Evolutionary conservation across 1,140 invertebrate species (phyloP).

Genomic region (Drosophila chauvacae): DNA sequence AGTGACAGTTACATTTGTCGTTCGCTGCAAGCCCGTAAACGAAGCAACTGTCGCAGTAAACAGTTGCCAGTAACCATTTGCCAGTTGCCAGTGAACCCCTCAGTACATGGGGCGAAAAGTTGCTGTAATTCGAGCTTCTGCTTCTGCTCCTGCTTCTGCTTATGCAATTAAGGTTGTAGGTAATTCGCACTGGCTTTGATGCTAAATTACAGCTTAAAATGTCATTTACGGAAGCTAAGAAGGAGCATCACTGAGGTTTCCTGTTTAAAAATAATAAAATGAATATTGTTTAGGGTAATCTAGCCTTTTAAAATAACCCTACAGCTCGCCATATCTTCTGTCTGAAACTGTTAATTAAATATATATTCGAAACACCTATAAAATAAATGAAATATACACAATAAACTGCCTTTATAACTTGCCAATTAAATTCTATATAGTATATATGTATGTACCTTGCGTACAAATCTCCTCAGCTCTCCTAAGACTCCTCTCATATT

Average conservation of each 20-base stretch:
- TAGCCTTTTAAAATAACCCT: too few relatives aligned
- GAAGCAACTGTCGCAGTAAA: slow-evolving; percentile 37
- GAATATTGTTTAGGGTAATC: too few relatives aligned
- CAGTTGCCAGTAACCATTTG: slow-evolving; percentile 45
- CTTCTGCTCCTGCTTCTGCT: background rate
- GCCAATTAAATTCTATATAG: background rate
- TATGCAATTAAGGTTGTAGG: background rate
- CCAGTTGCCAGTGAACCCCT: slow-evolving; percentile 14
- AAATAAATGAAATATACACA: background rate
- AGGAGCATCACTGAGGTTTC: background rate
- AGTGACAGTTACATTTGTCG: slow-evolving; percentile 68
- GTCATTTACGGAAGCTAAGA: too few relatives aligned
- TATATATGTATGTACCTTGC: background rate
- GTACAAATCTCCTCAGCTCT: background rate
- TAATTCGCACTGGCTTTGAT: background rate
- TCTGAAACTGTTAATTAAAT: too few relatives aligned
- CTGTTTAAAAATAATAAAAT: background rate
- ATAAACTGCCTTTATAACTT: background rate
- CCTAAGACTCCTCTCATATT: too few relatives aligned
- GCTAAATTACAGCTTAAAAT: background rate
- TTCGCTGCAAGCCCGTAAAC: slow-evolving; percentile 30
- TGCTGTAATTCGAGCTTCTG: background rate
- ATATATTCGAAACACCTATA: too few relatives aligned
- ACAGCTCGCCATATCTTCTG: too few relatives aligned
- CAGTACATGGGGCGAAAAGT: slow-evolving; percentile 2